A percentile compares a stretch with the other conserved stretches of the same genome.
Conservation (phyloP, 2,888 invertebrate species). For the Microdon myrmicae region DNA sequence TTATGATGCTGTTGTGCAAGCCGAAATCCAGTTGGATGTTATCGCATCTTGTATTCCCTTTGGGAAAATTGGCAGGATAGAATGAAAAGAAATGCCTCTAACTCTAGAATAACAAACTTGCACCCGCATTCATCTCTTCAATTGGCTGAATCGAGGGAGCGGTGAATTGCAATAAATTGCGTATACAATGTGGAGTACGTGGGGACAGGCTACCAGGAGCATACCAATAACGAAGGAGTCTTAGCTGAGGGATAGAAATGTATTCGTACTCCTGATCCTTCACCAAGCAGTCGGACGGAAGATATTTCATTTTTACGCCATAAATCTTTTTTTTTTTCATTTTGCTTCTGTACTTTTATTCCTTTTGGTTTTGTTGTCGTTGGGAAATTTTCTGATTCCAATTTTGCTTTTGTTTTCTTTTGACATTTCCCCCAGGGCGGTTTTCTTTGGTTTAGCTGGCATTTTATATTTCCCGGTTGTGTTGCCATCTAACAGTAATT, state of each 20-base stretch:
- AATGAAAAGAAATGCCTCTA: background rate
- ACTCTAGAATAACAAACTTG: slow-evolving; percentile 24
- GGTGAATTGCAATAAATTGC: slow-evolving; percentile 36
- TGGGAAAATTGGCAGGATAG: slow-evolving; percentile 18
- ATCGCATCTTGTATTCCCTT: slow-evolving; percentile 18
- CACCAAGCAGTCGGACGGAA: slow-evolving; percentile 32
- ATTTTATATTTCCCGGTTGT: slow-evolving; percentile 4
- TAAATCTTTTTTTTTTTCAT: slow-evolving; percentile 24
- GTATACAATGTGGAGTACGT: slow-evolving; percentile 35
- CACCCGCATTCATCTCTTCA: slow-evolving; percentile 34
- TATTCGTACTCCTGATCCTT: slow-evolving; percentile 29
- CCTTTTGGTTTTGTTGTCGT: slow-evolving; percentile 1
- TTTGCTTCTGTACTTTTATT: slow-evolving; percentile 13
- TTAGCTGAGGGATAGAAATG: background rate
- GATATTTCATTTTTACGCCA: slow-evolving; percentile 38
- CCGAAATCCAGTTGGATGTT: slow-evolving; percentile 5
- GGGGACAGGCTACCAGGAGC: slow-evolving; percentile 21
- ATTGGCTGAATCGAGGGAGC: slow-evolving; percentile 13
- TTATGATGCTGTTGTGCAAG: slow-evolving; percentile 27
- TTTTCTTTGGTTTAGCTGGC: slow-evolving; percentile 19
- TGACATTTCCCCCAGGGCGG: slow-evolving; percentile 3
- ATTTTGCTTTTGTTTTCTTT: background rate
- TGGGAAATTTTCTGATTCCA: background rate
- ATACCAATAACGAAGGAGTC: slow-evolving; percentile 1
- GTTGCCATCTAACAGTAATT: no score